Conservation (phyloP, 2,113 vertebrate species). For the Synodontis membranacea region DNA sequence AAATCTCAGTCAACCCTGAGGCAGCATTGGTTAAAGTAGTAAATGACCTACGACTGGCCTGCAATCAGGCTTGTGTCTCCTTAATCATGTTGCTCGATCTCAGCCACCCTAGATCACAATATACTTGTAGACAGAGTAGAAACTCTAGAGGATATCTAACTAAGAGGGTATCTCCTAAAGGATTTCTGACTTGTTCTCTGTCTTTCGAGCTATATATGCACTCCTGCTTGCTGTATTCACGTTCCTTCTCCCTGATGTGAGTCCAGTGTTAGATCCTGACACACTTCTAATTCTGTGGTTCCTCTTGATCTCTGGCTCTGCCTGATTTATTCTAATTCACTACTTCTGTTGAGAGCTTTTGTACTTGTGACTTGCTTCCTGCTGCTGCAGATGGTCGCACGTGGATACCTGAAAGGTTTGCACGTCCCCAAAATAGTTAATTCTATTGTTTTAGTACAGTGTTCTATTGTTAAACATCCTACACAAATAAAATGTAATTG, state of each 20-base stretch:
- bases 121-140: neutral
- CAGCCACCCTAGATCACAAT: neutral
- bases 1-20: neutral
- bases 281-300: neutral
- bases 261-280: neutral
- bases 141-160: neutral
- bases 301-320: neutral
- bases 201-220: neutral
- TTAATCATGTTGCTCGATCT: neutral
- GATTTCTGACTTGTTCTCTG: neutral
- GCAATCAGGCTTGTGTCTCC: neutral
- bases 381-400: neutral
- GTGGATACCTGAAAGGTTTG: neutral
- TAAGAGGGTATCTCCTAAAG: no score
- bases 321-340: neutral
- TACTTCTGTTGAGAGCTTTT: neutral
- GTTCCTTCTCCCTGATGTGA: neutral
- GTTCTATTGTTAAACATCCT: neutral
- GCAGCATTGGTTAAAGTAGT: neutral
- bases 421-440: neutral
- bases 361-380: neutral
- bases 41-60: neutral
- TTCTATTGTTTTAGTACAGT: neutral
- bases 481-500: neutral
- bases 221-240: no score